phyloP scores from a whole-genome alignment of 2,113 vertebrate genomes.

The Xyliphius kryptos region DNA sequence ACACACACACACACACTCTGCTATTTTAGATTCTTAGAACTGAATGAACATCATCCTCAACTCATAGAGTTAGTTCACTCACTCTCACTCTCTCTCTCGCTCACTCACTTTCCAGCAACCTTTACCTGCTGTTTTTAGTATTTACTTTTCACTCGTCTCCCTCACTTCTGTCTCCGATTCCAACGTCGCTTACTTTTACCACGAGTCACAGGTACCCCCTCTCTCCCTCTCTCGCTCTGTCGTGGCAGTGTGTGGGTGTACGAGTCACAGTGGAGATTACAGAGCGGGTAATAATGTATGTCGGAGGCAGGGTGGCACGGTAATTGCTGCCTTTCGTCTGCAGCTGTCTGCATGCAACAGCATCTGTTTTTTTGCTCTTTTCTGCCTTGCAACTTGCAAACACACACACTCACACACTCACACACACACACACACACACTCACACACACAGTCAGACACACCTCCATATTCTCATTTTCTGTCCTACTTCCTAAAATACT shows the following conservation, averaged over 20 bases:
- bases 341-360: constrained; percentile 47
- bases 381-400: constrained; percentile 7
- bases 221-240: constrained; percentile 21
- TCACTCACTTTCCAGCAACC: neutral
- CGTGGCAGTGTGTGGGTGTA: constrained; percentile 34
- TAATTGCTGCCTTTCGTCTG: constrained; percentile 52
- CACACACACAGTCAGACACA: too few species aligned
- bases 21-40: too few species aligned
- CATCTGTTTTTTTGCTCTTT: constrained; percentile 45
- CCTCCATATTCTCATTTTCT: constrained; percentile 6
- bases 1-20: too few species aligned
- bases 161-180: neutral
- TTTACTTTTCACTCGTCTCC: neutral
- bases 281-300: constrained; percentile 53
- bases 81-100: neutral
- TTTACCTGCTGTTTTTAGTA: constrained; percentile 2
- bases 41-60: too few species aligned
- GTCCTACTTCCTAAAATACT: constrained; percentile 10
- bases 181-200: too few species aligned
- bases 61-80: neutral
- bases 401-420: constrained; percentile 19
- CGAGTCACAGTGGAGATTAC: constrained; percentile 50
- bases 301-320: constrained; percentile 48
- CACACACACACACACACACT: constrained; percentile 17
- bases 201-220: neutral